Conservation (phyloP, 2,797 vertebrate genomes). For the Tauraco hartlaubi region DNA sequence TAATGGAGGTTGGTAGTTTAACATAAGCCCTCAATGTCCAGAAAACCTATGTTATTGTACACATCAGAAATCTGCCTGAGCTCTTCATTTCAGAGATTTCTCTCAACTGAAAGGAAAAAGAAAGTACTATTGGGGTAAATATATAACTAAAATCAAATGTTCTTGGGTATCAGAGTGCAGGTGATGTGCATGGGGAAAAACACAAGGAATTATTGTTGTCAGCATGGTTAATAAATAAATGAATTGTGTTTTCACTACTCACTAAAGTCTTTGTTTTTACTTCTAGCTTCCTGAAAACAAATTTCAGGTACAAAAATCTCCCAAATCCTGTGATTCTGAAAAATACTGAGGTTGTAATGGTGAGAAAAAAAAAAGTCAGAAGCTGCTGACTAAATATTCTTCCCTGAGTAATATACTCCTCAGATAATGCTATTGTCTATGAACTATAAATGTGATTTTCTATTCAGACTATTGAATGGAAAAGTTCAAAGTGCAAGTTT, state of each 20-base stretch:
- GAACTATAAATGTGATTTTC: neutral
- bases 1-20: conserved; percentile 35
- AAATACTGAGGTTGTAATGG: neutral
- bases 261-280: neutral
- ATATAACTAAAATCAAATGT: neutral
- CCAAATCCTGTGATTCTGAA: neutral
- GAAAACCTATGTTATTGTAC: neutral
- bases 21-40: conserved; percentile 4
- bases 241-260: neutral
- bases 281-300: neutral
- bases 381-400: neutral
- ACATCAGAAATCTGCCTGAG: neutral
- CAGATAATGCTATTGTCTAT: neutral
- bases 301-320: neutral
- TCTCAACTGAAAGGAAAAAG: neutral
- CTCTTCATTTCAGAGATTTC: conserved; percentile 11
- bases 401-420: neutral
- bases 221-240: neutral
- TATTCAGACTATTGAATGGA: neutral
- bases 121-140: neutral
- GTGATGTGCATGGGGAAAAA: neutral
- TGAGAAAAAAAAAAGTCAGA: neutral
- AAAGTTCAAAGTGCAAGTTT: conserved; percentile 24
- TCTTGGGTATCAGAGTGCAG: neutral
- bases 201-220: neutral